Evolutionary conservation across 2,797 vertebrate genomes (phyloP).

Genomic region (Eurystomus glaucurus): DNA sequence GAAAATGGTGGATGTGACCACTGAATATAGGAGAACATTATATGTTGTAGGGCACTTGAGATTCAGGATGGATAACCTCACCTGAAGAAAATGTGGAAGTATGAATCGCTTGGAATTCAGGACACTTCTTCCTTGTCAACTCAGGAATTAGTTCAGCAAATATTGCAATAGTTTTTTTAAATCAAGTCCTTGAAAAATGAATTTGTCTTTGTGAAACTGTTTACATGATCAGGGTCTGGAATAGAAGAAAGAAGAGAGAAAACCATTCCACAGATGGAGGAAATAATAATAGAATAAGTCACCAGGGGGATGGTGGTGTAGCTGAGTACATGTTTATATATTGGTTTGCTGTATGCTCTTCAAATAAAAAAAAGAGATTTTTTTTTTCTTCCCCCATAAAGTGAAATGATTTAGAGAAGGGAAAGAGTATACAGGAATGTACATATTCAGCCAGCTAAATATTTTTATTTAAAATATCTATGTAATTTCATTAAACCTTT

Average conservation of each 20-base stretch:
- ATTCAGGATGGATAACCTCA: neutral
- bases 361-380: neutral
- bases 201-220: neutral
- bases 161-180: neutral
- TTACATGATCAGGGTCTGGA: neutral
- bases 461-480: neutral
- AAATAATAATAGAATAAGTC: neutral
- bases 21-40: neutral
- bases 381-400: fast-evolving
- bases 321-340: neutral
- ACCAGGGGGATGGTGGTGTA: neutral
- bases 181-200: neutral
- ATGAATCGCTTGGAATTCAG: neutral
- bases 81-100: neutral
- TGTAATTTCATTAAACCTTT: neutral
- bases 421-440: neutral
- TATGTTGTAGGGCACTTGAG: neutral
- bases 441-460: neutral
- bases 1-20: neutral
- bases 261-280: neutral
- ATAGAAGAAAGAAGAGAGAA: neutral
- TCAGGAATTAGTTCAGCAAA: neutral
- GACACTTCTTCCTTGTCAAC: neutral
- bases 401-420: neutral
- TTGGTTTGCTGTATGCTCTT: neutral